phyloP scores from a whole-genome alignment of 2,888 invertebrate species.

The Atherix ibis region DNA sequence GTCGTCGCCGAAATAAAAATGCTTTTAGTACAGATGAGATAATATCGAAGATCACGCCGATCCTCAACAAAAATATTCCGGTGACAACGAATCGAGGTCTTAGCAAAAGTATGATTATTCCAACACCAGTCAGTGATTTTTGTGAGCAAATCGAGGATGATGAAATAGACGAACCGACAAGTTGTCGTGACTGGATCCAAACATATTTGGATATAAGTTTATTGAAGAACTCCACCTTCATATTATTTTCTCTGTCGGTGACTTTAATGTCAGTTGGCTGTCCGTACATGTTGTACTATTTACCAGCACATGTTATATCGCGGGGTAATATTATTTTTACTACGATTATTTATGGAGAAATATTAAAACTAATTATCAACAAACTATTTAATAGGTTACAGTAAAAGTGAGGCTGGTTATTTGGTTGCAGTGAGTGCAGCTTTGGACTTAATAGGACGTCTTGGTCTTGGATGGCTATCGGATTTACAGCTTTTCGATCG shows the following conservation, averaged over 20 bases:
- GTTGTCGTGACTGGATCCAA: conserved; percentile 27
- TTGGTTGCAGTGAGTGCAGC: conserved; percentile 60
- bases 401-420: conserved; percentile 40
- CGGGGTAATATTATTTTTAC: conserved; percentile 30
- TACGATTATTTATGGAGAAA: not conserved
- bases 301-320: conserved; percentile 57
- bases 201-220: conserved; percentile 52
- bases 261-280: conserved; percentile 62
- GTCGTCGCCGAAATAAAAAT: conserved; percentile 26
- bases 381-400: conserved; percentile 22
- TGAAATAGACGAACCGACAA: conserved; percentile 24
- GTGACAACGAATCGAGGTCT: conserved; percentile 24
- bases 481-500: conserved; percentile 55
- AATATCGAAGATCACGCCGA: conserved; percentile 25
- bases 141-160: conserved; percentile 25
- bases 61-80: conserved; percentile 16
- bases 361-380: too few species aligned
- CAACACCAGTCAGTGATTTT: conserved; percentile 31
- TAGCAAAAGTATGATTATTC: conserved; percentile 34
- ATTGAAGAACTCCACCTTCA: conserved; percentile 49
- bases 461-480: conserved; percentile 57
- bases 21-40: conserved; percentile 30
- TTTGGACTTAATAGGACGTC: conserved; percentile 51
- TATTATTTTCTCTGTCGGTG: conserved; percentile 54
- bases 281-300: conserved; percentile 57